phyloP scores from a whole-genome alignment of 1,140 invertebrate species.

The Colletes gigas region DNA sequence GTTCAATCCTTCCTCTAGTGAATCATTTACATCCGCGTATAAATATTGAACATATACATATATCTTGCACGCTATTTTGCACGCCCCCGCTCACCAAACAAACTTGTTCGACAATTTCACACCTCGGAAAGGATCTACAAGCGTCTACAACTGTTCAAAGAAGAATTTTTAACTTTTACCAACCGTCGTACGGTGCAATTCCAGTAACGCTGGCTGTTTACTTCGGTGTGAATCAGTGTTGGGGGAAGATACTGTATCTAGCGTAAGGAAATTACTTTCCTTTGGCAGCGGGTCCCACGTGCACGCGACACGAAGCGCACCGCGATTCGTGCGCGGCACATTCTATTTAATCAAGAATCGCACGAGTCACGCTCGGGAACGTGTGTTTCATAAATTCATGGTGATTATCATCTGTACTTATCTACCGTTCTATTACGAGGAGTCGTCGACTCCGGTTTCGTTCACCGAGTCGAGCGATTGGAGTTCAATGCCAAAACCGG shows the following conservation, averaged over 20 bases:
- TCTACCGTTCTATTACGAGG: background rate
- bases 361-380: background rate
- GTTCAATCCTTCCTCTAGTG: too few relatives aligned
- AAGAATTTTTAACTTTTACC: too few relatives aligned
- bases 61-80: too few relatives aligned
- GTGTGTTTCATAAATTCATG: slow-evolving; percentile 31
- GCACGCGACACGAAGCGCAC: background rate
- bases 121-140: too few relatives aligned
- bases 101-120: too few relatives aligned
- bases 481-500: background rate
- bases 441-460: slow-evolving; percentile 1
- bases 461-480: background rate
- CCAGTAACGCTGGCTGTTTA: background rate
- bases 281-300: too few relatives aligned
- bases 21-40: too few relatives aligned
- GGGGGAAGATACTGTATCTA: too few relatives aligned
- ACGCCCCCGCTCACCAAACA: too few relatives aligned
- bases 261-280: slow-evolving; percentile 7
- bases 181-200: too few relatives aligned
- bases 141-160: too few relatives aligned
- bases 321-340: background rate
- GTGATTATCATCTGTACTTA: slow-evolving; percentile 18
- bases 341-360: background rate
- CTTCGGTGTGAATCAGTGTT: background rate
- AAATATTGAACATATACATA: too few relatives aligned